Evolutionary conservation across 1,140 invertebrate species (phyloP).

Genomic region (Tenebrio molitor): DNA sequence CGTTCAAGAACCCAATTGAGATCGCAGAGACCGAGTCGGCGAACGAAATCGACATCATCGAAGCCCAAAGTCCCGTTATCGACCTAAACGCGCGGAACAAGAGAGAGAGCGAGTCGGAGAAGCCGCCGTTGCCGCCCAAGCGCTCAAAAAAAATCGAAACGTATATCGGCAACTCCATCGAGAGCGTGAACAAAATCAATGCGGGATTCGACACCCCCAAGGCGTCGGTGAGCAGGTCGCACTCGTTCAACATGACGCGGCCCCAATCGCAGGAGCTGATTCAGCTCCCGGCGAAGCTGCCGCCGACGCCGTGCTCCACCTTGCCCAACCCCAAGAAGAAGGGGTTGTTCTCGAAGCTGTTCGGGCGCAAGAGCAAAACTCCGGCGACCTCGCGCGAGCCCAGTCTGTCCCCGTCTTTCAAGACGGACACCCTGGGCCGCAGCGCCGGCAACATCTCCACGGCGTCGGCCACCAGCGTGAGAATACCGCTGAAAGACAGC

Average conservation of each 20-base stretch:
- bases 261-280: constrained; percentile 67
- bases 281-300: constrained; percentile 67
- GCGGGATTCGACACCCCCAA: not conserved
- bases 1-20: constrained; percentile 85
- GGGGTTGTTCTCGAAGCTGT: constrained; percentile 77
- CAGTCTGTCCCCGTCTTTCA: constrained; percentile 51
- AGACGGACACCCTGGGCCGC: constrained; percentile 47
- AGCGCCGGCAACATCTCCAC: constrained; percentile 58
- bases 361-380: constrained; percentile 63
- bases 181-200: constrained; percentile 18
- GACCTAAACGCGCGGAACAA: constrained; percentile 63
- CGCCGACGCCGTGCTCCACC: constrained; percentile 66
- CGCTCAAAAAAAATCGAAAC: constrained; percentile 76
- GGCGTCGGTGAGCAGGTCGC: constrained; percentile 50
- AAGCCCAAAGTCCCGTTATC: constrained; percentile 13
- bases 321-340: constrained; percentile 72
- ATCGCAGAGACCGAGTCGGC: constrained; percentile 65
- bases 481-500: constrained; percentile 73
- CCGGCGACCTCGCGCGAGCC: constrained; percentile 55
- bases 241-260: constrained; percentile 60
- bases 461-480: constrained; percentile 67
- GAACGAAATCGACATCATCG: constrained; percentile 61
- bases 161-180: constrained; percentile 51
- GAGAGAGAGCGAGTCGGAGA: constrained; percentile 72
- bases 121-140: constrained; percentile 84